These are phyloP conservation scores for Calameuta filiformis DNA, from an alignment of 2,888 invertebrate species.

Conservation along the genomic window DNA sequence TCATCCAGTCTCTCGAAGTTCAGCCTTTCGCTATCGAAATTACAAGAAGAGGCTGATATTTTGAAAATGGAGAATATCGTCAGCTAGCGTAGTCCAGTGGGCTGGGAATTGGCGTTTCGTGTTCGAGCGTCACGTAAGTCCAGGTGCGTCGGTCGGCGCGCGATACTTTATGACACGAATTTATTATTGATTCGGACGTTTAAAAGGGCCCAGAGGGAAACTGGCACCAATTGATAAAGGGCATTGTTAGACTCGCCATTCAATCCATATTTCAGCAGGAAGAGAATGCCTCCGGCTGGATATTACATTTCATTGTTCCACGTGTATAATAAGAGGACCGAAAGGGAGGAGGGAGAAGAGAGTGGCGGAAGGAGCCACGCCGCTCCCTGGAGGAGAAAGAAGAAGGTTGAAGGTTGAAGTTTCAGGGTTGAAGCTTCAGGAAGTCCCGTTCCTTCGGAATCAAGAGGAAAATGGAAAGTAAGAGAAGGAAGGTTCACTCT, in stretches of 20 bases:
- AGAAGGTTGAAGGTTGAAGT: background rate
- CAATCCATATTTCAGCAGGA: slow-evolving; percentile 17
- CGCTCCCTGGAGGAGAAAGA: background rate
- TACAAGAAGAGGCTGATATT: too few relatives aligned
- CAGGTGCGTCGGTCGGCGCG: background rate
- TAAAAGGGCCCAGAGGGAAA: slow-evolving; percentile 22
- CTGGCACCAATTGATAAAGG: slow-evolving; percentile 45
- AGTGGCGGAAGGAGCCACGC: background rate
- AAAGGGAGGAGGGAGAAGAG: slow-evolving; percentile 1
- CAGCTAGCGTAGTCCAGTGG: too few relatives aligned
- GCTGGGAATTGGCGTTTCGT: too few relatives aligned
- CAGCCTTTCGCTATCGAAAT: too few relatives aligned
- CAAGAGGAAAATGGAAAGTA: too few relatives aligned
- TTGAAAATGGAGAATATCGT: too few relatives aligned
- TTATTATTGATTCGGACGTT: slow-evolving; percentile 42
- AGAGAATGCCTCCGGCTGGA: slow-evolving; percentile 19
- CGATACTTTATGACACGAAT: slow-evolving; percentile 33
- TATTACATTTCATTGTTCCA: slow-evolving; percentile 42
- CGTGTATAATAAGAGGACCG: slow-evolving; percentile 24
- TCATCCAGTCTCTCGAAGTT: too few relatives aligned
- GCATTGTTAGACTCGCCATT: slow-evolving; percentile 29
- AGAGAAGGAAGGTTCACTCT: too few relatives aligned
- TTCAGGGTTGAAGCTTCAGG: too few relatives aligned
- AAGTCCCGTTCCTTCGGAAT: too few relatives aligned
- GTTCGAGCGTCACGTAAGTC: too few relatives aligned